Percentiles rank a stretch among this genome's conserved stretches.
These are phyloP conservation scores for Zaprionus obscuricornis DNA, from an alignment of 2,888 invertebrate genomes.

Conservation along the genomic window DNA sequence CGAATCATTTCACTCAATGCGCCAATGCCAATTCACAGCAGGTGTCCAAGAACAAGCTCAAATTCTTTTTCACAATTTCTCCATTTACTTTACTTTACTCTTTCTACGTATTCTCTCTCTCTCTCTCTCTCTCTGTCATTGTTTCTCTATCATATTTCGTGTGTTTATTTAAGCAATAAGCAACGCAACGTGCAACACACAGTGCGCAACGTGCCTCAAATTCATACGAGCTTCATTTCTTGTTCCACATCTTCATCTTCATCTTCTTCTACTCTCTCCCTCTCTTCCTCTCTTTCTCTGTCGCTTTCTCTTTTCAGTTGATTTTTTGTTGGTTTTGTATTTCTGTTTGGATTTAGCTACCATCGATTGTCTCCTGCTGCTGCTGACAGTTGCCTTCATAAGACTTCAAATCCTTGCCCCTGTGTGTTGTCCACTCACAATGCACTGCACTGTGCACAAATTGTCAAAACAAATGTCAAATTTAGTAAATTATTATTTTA, in stretches of 20 bases:
- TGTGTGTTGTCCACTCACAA: too few species aligned
- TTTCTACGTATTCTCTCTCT: neutral
- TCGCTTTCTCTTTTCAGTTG: neutral
- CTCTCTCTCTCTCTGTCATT: conserved; percentile 3
- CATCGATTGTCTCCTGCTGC: conserved; percentile 36
- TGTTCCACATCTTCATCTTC: neutral
- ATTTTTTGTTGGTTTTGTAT: conserved; percentile 32
- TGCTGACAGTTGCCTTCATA: conserved; percentile 27
- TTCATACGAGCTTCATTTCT: conserved; percentile 34
- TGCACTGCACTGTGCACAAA: too few species aligned
- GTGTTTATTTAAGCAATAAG: conserved; percentile 46
- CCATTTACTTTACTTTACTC: too few species aligned
- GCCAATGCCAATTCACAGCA: conserved; percentile 51
- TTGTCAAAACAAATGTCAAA: too few species aligned
- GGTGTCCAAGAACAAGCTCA: too few species aligned
- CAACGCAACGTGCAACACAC: conserved; percentile 16
- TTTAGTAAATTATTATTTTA: too few species aligned
- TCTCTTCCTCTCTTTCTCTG: neutral
- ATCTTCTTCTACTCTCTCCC: neutral
- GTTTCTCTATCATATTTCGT: neutral
- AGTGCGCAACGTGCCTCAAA: conserved; percentile 51
- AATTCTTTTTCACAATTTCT: too few species aligned
- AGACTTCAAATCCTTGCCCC: conserved; percentile 12
- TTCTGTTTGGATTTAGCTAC: conserved; percentile 45
- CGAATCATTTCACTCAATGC: conserved; percentile 46